Conservation (phyloP, 2,797 vertebrate genomes). For the Mormyrops boulengeri region DNA sequence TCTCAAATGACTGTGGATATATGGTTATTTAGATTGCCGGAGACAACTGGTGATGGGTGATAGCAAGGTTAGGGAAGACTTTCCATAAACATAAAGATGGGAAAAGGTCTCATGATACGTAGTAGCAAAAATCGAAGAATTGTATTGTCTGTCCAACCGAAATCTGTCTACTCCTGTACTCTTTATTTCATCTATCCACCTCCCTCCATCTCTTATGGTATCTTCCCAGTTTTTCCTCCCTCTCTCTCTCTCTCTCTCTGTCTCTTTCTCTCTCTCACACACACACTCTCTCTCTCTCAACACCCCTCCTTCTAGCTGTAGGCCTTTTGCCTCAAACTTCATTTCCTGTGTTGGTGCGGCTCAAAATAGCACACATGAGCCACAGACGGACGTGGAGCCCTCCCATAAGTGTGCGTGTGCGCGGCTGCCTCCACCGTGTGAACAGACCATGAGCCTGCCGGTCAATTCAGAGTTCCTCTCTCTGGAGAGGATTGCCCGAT, state of each 20-base stretch:
- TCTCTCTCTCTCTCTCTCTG: background rate
- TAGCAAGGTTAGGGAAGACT: background rate
- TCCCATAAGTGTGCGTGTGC: background rate
- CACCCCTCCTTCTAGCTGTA: background rate
- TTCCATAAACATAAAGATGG: background rate
- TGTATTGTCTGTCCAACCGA: background rate
- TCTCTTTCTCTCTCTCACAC: background rate
- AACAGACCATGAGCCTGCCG: conserved; percentile 77
- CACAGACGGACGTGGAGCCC: background rate
- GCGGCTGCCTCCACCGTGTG: background rate
- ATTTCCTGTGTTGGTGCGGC: background rate
- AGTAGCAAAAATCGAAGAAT: background rate
- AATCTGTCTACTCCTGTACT: background rate
- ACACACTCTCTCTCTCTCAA: background rate
- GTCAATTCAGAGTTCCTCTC: conserved; percentile 74
- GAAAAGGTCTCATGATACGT: background rate
- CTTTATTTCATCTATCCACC: background rate
- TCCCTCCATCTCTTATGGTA: background rate
- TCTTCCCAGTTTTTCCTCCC: background rate
- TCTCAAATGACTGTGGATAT: background rate
- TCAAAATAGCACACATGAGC: background rate
- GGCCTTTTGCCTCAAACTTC: background rate
- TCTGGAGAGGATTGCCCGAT: conserved; percentile 76
- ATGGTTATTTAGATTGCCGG: background rate
- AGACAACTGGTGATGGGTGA: background rate